Evolutionary conservation across 35 echinoderm and acorn worm genomes (phyloP).

Genomic region (Antedon bifida): DNA sequence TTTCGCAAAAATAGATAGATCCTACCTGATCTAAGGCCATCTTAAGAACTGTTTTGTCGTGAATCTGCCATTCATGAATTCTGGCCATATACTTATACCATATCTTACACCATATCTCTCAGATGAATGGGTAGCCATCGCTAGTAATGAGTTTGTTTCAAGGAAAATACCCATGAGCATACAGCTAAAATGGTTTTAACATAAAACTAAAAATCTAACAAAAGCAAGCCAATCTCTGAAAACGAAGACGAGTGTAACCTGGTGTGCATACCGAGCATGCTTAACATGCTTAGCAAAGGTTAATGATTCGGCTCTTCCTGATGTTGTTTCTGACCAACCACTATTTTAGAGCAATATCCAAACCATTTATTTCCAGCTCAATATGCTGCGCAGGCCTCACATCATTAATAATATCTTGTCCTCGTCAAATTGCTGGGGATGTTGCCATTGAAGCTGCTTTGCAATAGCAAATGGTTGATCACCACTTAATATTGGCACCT

Average conservation of each 20-base stretch:
- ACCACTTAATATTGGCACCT: not conserved
- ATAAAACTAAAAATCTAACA: conserved; percentile 30
- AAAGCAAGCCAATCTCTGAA: not conserved
- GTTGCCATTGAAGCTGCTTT: conserved; percentile 38
- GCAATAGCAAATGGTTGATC: not conserved
- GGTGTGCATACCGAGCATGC: not conserved
- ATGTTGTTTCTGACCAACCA: not conserved
- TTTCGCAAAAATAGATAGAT: too few species aligned
- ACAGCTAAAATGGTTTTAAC: conserved; percentile 12
- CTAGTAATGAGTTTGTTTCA: conserved; percentile 41
- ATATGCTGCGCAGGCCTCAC: conserved; percentile 32
- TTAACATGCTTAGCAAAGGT: too few species aligned
- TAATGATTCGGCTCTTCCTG: not conserved
- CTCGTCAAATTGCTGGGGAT: conserved; percentile 10
- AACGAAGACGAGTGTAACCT: too few species aligned
- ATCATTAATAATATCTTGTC: conserved; percentile 32
- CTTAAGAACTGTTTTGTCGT: conserved; percentile 27
- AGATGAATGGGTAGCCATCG: conserved; percentile 23
- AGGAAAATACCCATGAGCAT: conserved; percentile 32
- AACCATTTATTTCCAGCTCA: conserved; percentile 14
- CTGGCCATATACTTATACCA: conserved; percentile 8
- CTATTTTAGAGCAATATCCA: not conserved
- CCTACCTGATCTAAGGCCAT: conserved; percentile 34
- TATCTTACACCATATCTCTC: conserved; percentile 17
- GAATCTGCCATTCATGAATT: conserved; percentile 24